These are phyloP conservation scores for Acanthopagrus latus DNA, from an alignment of 2,797 vertebrate genomes.

Conservation along the genomic window DNA sequence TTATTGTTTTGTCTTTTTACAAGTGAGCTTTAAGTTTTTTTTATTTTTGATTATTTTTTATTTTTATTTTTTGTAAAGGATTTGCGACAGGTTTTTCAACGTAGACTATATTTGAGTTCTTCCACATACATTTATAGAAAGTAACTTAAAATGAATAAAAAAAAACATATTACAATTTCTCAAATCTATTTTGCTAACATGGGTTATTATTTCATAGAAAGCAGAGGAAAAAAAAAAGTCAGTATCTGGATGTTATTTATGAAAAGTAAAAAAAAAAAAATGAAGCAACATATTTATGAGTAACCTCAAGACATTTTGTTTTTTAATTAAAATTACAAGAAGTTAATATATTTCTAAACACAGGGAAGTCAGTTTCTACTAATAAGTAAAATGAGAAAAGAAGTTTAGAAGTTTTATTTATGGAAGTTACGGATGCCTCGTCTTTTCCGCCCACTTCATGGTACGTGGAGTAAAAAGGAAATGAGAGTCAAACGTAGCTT, in stretches of 20 bases:
- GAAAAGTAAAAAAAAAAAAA: conserved; percentile 80
- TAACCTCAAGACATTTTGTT: conserved; percentile 89
- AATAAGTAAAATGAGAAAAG: conserved; percentile 84
- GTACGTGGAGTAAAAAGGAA: conserved; percentile 51
- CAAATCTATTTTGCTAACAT: conserved; percentile 92
- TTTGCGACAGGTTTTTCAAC: conserved; percentile 80
- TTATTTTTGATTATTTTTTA: too few relatives aligned
- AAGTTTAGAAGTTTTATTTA: conserved; percentile 90
- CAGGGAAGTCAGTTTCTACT: conserved; percentile 88
- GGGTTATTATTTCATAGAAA: conserved; percentile 91
- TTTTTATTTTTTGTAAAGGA: conserved; percentile 68
- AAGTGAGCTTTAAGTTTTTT: conserved; percentile 86
- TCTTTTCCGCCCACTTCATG: conserved; percentile 69
- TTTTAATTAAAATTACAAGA: conserved; percentile 90
- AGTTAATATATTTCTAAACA: conserved; percentile 93
- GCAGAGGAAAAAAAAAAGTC: conserved; percentile 86
- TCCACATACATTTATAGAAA: conserved; percentile 88
- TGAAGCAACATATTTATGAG: conserved; percentile 90
- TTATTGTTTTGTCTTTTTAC: conserved; percentile 79
- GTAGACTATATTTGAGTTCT: conserved; percentile 86
- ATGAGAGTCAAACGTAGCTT: conserved; percentile 69
- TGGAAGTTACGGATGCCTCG: conserved; percentile 79
- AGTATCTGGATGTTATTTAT: conserved; percentile 92
- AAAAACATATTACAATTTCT: conserved; percentile 87
- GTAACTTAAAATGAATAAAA: conserved; percentile 83